phyloP scores from a whole-genome alignment of 92 coral and sea anemone species.

The Heliopora coerulea region DNA sequence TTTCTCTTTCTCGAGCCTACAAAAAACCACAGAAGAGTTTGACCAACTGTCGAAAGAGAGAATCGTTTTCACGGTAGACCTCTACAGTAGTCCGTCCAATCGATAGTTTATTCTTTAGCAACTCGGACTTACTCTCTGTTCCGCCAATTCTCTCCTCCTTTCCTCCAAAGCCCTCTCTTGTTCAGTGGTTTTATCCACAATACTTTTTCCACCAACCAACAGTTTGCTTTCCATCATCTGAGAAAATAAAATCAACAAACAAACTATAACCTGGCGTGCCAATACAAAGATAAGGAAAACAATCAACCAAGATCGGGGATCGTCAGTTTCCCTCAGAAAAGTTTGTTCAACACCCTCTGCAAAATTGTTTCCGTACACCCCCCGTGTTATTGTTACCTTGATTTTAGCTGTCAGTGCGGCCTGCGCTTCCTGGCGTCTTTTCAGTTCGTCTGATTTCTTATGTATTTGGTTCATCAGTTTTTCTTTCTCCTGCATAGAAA shows the following conservation, averaged over 20 bases:
- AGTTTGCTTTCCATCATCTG: conserved; percentile 99
- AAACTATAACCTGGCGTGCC: no score
- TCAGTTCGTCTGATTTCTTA: conserved; percentile 69
- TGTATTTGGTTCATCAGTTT: conserved; percentile 82
- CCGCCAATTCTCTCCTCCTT: conserved; percentile 79
- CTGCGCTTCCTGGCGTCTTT: conserved; percentile 88
- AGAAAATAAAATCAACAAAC: background rate
- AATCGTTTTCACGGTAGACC: no score
- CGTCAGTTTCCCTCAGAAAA: no score
- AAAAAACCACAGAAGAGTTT: background rate
- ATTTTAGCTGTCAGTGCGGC: conserved; percentile 71
- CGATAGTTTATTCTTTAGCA: no score
- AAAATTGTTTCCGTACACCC: no score
- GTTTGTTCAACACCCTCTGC: no score
- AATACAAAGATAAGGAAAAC: no score
- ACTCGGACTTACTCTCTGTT: conserved; percentile 83
- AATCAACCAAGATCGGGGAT: no score
- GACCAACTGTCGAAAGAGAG: background rate
- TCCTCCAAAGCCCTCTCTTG: conserved; percentile 90
- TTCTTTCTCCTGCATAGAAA: conserved; percentile 65
- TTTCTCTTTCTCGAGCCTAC: conserved; percentile 92
- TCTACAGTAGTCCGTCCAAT: no score
- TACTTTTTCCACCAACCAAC: conserved; percentile 93
- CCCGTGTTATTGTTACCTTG: conserved; percentile 52
- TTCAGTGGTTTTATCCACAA: conserved; percentile 92